Percentiles rank a stretch among this genome's conserved stretches.
These are phyloP conservation scores for Nymphalis polychloros DNA, from an alignment of 2,888 invertebrate species.

Conservation along the genomic window DNA sequence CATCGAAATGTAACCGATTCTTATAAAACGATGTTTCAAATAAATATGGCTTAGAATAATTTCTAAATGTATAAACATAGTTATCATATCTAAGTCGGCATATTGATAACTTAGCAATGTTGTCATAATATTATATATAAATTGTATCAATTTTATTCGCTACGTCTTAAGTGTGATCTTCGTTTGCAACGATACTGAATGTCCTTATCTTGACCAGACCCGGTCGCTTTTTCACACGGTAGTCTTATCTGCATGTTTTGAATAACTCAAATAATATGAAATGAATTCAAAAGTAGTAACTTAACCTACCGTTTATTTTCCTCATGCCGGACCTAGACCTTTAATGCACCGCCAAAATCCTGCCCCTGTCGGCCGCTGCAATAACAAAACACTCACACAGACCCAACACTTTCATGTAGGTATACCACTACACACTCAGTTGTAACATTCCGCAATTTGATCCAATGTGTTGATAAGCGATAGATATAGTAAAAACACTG, in stretches of 20 bases:
- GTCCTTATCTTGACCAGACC: conserved; percentile 53
- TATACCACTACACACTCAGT: conserved; percentile 46
- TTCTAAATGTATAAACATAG: background rate
- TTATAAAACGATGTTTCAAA: background rate
- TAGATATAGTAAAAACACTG: conserved; percentile 53
- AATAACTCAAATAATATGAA: conserved; percentile 5
- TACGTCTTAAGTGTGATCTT: conserved; percentile 44
- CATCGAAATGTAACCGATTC: background rate
- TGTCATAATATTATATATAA: conserved; percentile 45
- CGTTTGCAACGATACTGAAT: conserved; percentile 39
- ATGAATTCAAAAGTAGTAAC: conserved; percentile 9
- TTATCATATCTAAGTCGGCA: conserved; percentile 49
- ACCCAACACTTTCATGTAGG: conserved; percentile 55
- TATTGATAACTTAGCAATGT: conserved; percentile 47
- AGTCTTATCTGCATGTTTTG: conserved; percentile 50
- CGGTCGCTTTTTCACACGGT: conserved; percentile 52
- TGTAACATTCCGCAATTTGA: conserved; percentile 46
- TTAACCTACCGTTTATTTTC: conserved; percentile 76
- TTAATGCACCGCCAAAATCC: conserved; percentile 75
- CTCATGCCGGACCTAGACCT: conserved; percentile 76
- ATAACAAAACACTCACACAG: conserved; percentile 75
- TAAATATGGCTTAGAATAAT: background rate
- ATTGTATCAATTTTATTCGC: conserved; percentile 39
- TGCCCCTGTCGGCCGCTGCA: conserved; percentile 61
- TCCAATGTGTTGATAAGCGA: conserved; percentile 40